Evolutionary conservation across 2,888 invertebrate species (phyloP), one percentile per base, ranked within the genome.

Genomic region (Eueremaeus valkanovi): DNA sequence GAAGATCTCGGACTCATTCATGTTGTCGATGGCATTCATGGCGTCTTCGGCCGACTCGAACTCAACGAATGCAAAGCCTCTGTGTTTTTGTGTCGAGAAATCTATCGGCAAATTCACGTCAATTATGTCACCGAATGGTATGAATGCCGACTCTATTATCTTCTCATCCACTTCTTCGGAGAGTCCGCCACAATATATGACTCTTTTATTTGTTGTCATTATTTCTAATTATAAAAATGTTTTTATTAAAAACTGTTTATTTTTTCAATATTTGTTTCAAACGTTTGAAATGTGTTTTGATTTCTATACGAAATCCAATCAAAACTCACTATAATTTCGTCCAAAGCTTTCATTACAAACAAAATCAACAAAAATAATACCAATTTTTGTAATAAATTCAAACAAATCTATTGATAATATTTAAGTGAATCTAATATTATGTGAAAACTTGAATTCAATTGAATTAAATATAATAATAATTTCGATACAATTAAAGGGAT

Each of bases 21-120:
- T 97, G 82, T 99, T 99, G 84, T 99, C 98, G 81, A 99, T 97
- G 68, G 98, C 97, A 42, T 96, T 93, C 13, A 93, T 91, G n/a
- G 98, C 97, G 88, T 99, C 99, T 85, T 98, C 98, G 11, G 93
- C 91, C 79, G 89, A 88, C 85, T 99, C 99, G 85, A 95, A 99
- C 85, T 99, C 99, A 79, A 99, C 91, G 83, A 99, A 99, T 0
- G 97, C 96, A 85, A 97, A 99, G n/a, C 97, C 97, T 82, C 97
- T 87, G 82, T 98, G 97, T 82, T 95, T 95, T 82, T 97, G 86
- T 75, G 86, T 85, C 85, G 98, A 96, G 86, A 97, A 99, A 86
- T 99, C 99, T 72, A 98, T 86, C 13, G 99, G 99, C 83, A 96
- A 94, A 85, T 97, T 95, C 63, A 99, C 92, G 83, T 98, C 97